Conservation (phyloP, 2,797 vertebrate genomes). For the Geotria australis region DNA sequence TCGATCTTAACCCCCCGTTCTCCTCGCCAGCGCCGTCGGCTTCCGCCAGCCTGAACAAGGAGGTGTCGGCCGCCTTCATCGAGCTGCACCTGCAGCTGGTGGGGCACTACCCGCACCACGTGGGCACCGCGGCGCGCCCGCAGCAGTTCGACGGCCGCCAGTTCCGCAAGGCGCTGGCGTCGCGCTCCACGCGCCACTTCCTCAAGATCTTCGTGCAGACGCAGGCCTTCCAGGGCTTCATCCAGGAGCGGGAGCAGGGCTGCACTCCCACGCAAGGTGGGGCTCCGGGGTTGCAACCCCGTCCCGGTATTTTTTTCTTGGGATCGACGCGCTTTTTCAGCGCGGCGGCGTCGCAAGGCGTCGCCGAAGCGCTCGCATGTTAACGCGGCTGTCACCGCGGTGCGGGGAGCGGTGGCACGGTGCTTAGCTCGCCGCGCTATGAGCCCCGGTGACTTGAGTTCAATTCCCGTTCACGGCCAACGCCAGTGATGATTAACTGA, state of each 20-base stretch:
- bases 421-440: too few species aligned
- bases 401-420: too few species aligned
- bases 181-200: slow-evolving; percentile 30
- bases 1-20: neutral
- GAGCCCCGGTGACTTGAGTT: too few species aligned
- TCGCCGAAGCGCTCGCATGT: too few species aligned
- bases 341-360: too few species aligned
- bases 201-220: slow-evolving; percentile 59
- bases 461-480: too few species aligned
- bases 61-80: slow-evolving; percentile 50
- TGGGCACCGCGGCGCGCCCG: slow-evolving; percentile 8
- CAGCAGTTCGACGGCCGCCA: slow-evolving; percentile 27
- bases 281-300: too few species aligned
- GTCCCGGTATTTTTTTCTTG: too few species aligned
- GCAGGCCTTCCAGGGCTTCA: slow-evolving; percentile 68
- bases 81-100: slow-evolving; percentile 49
- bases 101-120: slow-evolving; percentile 31
- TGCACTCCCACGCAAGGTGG: slow-evolving; percentile 13
- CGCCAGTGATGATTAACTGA: too few species aligned
- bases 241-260: slow-evolving; percentile 54
- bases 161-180: slow-evolving; percentile 41
- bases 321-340: too few species aligned
- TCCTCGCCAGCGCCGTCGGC: slow-evolving; percentile 8
- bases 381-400: too few species aligned
- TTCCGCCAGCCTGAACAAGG: slow-evolving; percentile 34